Conservation (phyloP, 1,140 invertebrate genomes). For the Papilio glaucus region DNA sequence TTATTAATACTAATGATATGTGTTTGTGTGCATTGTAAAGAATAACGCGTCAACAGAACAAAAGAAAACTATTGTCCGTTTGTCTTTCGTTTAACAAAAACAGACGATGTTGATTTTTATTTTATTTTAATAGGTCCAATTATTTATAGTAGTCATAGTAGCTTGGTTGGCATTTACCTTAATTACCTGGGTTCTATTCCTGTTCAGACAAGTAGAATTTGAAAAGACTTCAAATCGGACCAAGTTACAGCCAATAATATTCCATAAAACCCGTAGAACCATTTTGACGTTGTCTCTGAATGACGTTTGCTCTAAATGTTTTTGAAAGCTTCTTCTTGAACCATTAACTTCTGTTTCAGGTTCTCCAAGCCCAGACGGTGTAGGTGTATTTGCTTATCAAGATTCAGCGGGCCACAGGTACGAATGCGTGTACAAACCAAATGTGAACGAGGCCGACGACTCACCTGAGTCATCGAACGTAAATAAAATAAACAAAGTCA, state of each 20-base stretch:
- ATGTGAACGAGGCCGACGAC: conserved; percentile 47
- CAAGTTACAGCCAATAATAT: too few species aligned
- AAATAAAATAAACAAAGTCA: conserved; percentile 26
- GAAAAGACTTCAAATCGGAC: too few species aligned
- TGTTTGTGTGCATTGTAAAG: background rate
- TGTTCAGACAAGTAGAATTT: too few species aligned
- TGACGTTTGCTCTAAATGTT: too few species aligned
- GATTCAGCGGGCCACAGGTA: conserved; percentile 75
- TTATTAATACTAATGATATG: background rate
- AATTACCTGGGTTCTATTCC: background rate
- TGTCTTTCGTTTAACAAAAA: background rate
- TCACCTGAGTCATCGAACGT: conserved; percentile 4
- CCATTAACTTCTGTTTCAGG: conserved; percentile 43
- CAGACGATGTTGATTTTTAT: background rate
- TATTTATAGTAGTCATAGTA: background rate
- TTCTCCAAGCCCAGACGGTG: conserved; percentile 51
- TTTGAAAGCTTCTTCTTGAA: background rate
- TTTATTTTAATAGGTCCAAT: background rate
- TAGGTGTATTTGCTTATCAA: conserved; percentile 65
- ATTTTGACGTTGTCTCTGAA: too few species aligned
- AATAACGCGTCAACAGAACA: background rate
- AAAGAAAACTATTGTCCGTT: background rate
- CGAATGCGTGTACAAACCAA: conserved; percentile 68
- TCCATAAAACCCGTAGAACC: too few species aligned
- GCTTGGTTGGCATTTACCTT: background rate